A percentile compares a stretch with the other conserved stretches of the same genome.
Conservation (phyloP, 2,113 vertebrate species). For the Numida meleagris region DNA sequence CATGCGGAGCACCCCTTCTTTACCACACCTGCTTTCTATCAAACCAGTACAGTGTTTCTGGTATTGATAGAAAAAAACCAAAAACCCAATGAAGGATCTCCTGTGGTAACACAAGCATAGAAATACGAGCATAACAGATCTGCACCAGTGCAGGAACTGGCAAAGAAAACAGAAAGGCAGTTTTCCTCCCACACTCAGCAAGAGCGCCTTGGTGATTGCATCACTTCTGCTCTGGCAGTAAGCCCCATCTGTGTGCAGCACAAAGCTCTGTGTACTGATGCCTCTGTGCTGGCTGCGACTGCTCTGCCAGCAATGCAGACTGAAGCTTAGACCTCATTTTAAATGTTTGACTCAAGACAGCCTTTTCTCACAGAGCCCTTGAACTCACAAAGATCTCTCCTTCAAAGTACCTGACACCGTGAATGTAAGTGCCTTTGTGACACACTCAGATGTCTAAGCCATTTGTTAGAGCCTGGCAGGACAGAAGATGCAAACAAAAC, state of each 20-base stretch:
- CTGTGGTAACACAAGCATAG: neutral
- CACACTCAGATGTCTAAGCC: neutral
- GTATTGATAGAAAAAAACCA: neutral
- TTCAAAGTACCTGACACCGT: neutral
- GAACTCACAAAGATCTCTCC: neutral
- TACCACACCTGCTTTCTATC: neutral
- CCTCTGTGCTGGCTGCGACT: neutral
- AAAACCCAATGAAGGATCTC: accelerated
- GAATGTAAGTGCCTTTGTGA: neutral
- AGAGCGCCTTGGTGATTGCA: neutral
- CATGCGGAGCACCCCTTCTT: neutral
- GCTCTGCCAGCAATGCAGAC: neutral
- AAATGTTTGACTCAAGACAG: neutral
- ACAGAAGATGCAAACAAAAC: neutral
- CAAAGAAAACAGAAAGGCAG: neutral
- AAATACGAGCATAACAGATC: neutral
- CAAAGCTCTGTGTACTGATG: neutral
- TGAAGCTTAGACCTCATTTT: accelerated
- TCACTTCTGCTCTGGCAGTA: neutral
- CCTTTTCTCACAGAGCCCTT: neutral
- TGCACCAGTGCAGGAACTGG: neutral
- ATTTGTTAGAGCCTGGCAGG: neutral
- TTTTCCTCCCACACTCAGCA: accelerated
- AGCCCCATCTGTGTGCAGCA: neutral
- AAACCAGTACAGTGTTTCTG: neutral